phyloP scores from a whole-genome alignment of 1,140 invertebrate genomes.

The Caenorhabditis elegans region DNA sequence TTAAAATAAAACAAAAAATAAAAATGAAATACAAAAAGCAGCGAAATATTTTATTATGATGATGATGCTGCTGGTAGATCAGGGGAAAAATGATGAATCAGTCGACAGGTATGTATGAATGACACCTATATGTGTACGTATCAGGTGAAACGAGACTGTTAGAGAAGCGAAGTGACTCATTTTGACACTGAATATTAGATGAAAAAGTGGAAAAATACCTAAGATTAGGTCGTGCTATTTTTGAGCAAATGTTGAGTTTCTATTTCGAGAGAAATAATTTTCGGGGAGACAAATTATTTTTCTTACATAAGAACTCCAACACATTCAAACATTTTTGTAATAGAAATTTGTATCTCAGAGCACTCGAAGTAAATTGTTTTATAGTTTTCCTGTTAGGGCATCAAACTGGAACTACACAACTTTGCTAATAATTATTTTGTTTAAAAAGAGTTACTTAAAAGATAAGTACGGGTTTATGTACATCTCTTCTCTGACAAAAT shows the following conservation, averaged over 20 bases:
- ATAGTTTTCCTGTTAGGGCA: too few relatives aligned
- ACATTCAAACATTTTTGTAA: too few relatives aligned
- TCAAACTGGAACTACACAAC: too few relatives aligned
- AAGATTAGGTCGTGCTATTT: background rate
- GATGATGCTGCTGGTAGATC: background rate
- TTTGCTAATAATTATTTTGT: too few relatives aligned
- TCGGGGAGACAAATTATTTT: too few relatives aligned
- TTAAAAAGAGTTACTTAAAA: too few relatives aligned
- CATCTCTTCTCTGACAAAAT: too few relatives aligned
- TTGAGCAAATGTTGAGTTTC: background rate
- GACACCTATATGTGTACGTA: conserved; percentile 27
- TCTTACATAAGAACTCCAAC: too few relatives aligned
- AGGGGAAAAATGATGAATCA: conserved; percentile 15
- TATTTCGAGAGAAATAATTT: background rate
- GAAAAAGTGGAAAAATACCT: background rate
- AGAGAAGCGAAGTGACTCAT: background rate
- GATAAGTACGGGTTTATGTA: too few relatives aligned
- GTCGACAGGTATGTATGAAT: conserved; percentile 31
- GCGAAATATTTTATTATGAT: background rate
- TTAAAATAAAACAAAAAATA: background rate
- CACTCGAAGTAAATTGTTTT: too few relatives aligned
- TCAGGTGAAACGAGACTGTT: conserved; percentile 2
- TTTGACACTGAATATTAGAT: background rate
- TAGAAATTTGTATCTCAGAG: too few relatives aligned
- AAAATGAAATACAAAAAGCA: background rate